These are phyloP conservation scores for Penelope pileata DNA, from an alignment of 2,113 vertebrate genomes.

Conservation along the genomic window DNA sequence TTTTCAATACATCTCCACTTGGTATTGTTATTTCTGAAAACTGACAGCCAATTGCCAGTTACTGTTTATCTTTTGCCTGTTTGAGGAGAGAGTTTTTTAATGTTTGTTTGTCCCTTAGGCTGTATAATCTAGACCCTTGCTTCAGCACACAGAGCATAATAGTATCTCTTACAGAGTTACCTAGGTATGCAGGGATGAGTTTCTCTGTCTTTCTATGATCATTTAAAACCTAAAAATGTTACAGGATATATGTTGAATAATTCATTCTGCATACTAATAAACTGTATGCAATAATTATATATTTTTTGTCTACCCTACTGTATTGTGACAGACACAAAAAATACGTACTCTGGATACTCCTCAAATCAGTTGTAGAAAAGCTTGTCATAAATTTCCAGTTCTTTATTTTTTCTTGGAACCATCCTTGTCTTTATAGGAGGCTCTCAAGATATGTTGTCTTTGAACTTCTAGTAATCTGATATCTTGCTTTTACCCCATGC, in stretches of 20 bases:
- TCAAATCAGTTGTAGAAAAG: conserved; percentile 3
- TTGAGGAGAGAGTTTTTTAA: not conserved
- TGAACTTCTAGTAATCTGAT: not conserved
- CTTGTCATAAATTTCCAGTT: not conserved
- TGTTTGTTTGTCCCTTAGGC: conserved; percentile 11
- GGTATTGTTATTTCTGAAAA: not conserved
- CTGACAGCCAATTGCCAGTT: not conserved
- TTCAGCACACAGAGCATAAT: not conserved
- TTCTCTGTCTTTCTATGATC: not conserved
- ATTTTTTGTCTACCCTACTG: not conserved
- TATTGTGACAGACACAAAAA: not conserved
- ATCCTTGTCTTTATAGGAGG: not conserved
- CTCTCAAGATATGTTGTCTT: conserved; percentile 23
- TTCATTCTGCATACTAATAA: not conserved
- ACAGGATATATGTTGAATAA: not conserved
- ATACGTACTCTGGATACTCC: not conserved
- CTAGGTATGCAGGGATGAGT: not conserved
- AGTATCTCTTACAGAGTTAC: not conserved
- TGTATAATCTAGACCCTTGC: conserved; percentile 2
- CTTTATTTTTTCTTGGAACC: conserved; percentile 10
- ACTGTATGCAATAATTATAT: not conserved
- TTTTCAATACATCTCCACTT: not conserved
- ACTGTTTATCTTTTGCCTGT: not conserved
- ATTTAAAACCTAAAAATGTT: not conserved
- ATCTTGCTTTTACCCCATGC: conserved; percentile 39